Conservation (phyloP, 2,797 vertebrate genomes). For the Malacoctenus gilli region DNA sequence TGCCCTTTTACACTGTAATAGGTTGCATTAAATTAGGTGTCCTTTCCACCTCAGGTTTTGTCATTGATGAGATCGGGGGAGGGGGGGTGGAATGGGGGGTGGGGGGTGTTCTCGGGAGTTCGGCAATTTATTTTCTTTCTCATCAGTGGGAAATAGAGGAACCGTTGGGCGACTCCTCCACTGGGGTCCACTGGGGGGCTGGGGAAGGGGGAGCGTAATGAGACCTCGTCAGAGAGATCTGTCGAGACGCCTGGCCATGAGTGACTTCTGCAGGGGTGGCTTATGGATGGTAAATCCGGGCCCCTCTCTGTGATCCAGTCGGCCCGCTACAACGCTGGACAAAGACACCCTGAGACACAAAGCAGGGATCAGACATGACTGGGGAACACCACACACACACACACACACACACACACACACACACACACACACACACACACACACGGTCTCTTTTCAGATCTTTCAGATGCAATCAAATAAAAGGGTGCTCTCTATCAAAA, state of each 20-base stretch:
- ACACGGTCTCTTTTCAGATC: too few species aligned
- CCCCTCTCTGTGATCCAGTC: not conserved
- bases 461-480: too few species aligned
- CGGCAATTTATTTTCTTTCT: not conserved
- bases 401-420: constrained; percentile 17
- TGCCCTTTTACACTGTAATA: not conserved
- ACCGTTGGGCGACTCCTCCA: not conserved
- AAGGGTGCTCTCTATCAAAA: too few species aligned
- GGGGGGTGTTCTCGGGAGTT: not conserved
- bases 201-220: not conserved
- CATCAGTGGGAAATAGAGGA: not conserved
- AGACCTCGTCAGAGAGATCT: not conserved
- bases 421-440: constrained; percentile 5
- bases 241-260: not conserved
- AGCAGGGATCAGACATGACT: too few species aligned
- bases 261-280: not conserved
- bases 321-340: not conserved
- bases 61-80: not conserved
- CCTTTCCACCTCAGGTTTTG: not conserved
- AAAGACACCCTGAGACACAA: too few species aligned
- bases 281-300: not conserved
- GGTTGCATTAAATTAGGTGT: constrained; percentile 1
- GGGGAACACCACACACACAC: constrained; percentile 1
- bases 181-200: too few species aligned
- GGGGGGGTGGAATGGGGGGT: too few species aligned